Base-by-base conservation (phyloP, 2,113 vertebrate genomes). In the Notechis scutatus region DNA sequence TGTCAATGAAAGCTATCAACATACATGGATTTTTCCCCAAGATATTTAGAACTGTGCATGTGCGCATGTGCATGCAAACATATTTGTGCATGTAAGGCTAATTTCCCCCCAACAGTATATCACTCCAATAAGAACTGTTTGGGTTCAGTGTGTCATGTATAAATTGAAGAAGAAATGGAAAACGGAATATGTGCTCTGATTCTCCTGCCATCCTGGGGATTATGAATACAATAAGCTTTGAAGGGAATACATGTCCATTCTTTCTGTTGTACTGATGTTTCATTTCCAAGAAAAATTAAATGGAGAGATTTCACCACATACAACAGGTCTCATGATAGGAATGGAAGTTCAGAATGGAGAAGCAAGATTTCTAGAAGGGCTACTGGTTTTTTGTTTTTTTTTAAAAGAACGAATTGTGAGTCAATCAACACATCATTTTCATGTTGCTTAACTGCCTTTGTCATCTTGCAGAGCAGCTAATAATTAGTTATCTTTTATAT, bases 401-500 rank as follows among this genome's bases (percentile, higher is more conserved):
- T 42, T 88, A 86, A 92, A 0, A 39, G 21, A 50, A 64, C 92
- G 1, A 29, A 64, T 47, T 42, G 4, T 0, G 0, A 0, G 45
- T 39, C 34, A 92, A 9, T 24, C 6, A 91, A 86, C 93, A 54
- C 39, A 24, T 34, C 23, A 1, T 7, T 92, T 92, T 90, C 34
- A 56, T 15, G 2, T 26, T 92, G 14, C 11, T 74, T 87, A 56
- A 87, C 3, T 56, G 26, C 21, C 93, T 34, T 85, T 5, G 92
- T 2, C 6, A 0, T 89, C 69, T 1, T 92, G 29, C 14, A 5
- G 1, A 59, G 81, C 15, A 95, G 45, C 29, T 93, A 92, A 52
- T 94, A 92, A 93, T 95, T 91, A 96, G 3, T 86, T 56, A 91
- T 91, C 39, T 45, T 95, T 90, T 81, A 91, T n/a, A 90, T 1